Conservation (phyloP, 1,140 invertebrate species). For the Cotesia glomerata region DNA sequence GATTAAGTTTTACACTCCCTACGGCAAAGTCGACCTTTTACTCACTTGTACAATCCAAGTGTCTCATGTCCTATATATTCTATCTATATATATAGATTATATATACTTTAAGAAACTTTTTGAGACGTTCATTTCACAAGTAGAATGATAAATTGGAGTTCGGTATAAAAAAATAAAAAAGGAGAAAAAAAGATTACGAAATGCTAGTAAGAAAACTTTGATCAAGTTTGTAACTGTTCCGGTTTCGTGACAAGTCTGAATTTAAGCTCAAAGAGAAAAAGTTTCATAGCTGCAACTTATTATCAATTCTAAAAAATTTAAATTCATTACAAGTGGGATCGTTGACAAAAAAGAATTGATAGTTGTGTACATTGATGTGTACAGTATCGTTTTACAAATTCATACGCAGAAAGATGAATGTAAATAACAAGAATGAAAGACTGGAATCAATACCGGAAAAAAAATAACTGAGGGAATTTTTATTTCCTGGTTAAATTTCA, state of each 20-base stretch:
- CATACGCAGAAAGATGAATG: too few species aligned
- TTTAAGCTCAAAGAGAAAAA: slow-evolving; percentile 2
- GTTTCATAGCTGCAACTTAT: too few species aligned
- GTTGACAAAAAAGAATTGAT: too few species aligned
- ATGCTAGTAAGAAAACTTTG: slow-evolving; percentile 1
- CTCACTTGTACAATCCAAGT: slow-evolving; percentile 2
- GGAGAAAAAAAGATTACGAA: slow-evolving; percentile 1
- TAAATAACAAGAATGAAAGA: too few species aligned
- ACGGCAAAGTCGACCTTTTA: slow-evolving; percentile 24
- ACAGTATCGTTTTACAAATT: too few species aligned
- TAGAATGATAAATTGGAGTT: slow-evolving; percentile 32
- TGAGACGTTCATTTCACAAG: slow-evolving; percentile 22
- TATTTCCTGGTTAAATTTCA: too few species aligned
- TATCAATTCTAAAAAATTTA: too few species aligned
- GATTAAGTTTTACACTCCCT: slow-evolving; percentile 24
- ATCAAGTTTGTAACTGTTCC: neutral
- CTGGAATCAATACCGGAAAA: too few species aligned
- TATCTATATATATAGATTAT: neutral
- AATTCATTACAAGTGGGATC: too few species aligned
- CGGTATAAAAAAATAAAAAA: neutral
- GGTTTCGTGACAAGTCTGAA: neutral
- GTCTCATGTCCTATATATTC: neutral
- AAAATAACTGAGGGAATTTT: too few species aligned
- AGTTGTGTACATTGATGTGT: too few species aligned
- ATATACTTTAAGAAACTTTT: slow-evolving; percentile 15